These are phyloP conservation scores for Sylvia borin DNA, from an alignment of 2,797 vertebrate genomes.

Conservation along the genomic window DNA sequence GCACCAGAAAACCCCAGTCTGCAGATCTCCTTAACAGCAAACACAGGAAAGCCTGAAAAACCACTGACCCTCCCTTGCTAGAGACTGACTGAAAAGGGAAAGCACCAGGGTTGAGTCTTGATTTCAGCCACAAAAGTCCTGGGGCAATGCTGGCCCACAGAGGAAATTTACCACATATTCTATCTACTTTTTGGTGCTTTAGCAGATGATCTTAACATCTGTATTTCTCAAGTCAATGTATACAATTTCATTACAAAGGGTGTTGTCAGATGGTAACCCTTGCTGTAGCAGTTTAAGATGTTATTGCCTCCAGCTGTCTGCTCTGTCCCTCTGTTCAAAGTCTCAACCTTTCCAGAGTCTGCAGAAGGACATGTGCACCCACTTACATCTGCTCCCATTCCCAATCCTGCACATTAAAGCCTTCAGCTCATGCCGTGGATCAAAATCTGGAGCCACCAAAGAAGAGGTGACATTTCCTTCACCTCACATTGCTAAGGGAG, in stretches of 20 bases:
- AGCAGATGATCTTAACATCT: neutral
- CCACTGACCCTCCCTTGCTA: neutral
- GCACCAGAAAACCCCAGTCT: neutral
- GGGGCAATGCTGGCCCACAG: neutral
- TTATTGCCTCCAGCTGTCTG: neutral
- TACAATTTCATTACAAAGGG: neutral
- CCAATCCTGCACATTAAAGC: neutral
- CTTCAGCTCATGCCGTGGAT: neutral
- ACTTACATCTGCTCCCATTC: neutral
- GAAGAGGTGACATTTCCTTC: neutral
- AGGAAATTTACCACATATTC: neutral
- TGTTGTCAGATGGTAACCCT: neutral
- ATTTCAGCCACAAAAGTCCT: neutral
- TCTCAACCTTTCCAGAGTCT: neutral
- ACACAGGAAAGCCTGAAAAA: neutral
- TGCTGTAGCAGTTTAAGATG: neutral
- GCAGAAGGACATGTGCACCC: neutral
- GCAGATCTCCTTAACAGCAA: neutral
- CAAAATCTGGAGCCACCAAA: neutral
- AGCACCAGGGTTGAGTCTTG: neutral
- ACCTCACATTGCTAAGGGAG: neutral
- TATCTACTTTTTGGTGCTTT: neutral
- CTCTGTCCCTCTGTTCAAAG: neutral
- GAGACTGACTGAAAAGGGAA: neutral
- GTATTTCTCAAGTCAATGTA: neutral